These are phyloP conservation scores for Leptarthrus brevirostris DNA, from an alignment of 2,888 invertebrate genomes.

Conservation along the genomic window DNA sequence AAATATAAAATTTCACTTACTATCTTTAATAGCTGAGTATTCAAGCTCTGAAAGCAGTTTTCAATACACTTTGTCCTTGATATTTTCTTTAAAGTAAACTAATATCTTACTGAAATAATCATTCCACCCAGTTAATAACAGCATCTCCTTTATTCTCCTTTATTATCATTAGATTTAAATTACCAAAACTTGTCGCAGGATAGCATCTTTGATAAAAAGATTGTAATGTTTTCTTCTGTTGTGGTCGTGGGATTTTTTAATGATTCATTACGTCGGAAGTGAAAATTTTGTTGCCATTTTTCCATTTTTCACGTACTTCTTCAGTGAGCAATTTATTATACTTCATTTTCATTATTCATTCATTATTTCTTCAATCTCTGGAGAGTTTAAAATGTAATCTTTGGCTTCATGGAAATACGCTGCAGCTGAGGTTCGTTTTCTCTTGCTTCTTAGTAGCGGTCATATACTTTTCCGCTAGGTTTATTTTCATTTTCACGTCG, in stretches of 20 bases:
- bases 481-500: neutral
- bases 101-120: neutral
- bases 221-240: neutral
- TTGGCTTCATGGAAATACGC: no score
- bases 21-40: neutral
- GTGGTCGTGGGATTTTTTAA: neutral
- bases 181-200: neutral
- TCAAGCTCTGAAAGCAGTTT: neutral
- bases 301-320: neutral
- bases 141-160: neutral
- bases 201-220: neutral
- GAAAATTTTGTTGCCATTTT: neutral
- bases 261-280: neutral
- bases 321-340: neutral
- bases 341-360: neutral
- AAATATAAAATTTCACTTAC: neutral
- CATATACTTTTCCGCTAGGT: neutral
- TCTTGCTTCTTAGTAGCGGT: constrained; percentile 10
- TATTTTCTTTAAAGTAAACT: neutral
- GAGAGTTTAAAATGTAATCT: no score
- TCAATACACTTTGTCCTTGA: neutral
- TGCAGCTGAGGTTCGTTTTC: neutral
- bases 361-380: no score
- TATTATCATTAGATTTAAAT: no score
- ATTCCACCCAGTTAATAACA: neutral